Evolutionary conservation across 2,113 vertebrate genomes (phyloP), one percentile per base, ranked within the genome.

Genomic region (Cebidichthys violaceus): DNA sequence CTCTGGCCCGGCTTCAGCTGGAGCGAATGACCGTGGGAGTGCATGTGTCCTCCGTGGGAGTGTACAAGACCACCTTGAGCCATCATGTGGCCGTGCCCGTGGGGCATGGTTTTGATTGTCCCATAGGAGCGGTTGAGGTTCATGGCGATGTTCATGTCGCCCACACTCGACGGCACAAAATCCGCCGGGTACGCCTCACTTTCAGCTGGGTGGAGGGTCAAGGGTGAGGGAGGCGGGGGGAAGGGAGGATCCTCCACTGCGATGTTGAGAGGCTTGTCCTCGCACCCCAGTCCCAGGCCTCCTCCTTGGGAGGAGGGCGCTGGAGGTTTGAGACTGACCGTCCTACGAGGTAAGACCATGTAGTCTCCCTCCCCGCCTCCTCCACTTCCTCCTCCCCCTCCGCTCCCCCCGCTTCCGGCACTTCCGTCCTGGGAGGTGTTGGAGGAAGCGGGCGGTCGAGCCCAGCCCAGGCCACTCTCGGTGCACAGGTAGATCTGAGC

Each of bases 291-390:
- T 70, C 92, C 92, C 82, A 94, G 81, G 41, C 92, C 90, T 82
- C 89, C 89, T 83, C 91, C 89, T 75, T 90, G 92, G 45, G 87
- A 90, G 70, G 91, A 90, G 0, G 93, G 33, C 8, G 92, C 95
- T 24, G 93, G 92, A 61, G 96, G 97, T 76, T 99, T 98, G 80
- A 99, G 96, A 95, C 96, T 98, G 92, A 97, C 91, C 82, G 96
- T 97, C 94, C 98, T 94, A 27, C 97, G 95, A 5, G 98, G 98
- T 87, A 99, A 95, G 90, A 99, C 97, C 97, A 98, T 99, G 92
- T 99, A 99, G 93, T 99, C 98, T 76, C 98, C 97, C 94, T 99
- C 97, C 0, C 95, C 90, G 0, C 95, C 94, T 92, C 18, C 96
- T 1, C 86, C 82, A 0, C 89, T 88, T 24, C 89, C 89, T 45